Percentiles rank a stretch among this genome's conserved stretches.
phyloP scores from a whole-genome alignment of 1,140 invertebrate genomes.

The Monomorium pharaonis region DNA sequence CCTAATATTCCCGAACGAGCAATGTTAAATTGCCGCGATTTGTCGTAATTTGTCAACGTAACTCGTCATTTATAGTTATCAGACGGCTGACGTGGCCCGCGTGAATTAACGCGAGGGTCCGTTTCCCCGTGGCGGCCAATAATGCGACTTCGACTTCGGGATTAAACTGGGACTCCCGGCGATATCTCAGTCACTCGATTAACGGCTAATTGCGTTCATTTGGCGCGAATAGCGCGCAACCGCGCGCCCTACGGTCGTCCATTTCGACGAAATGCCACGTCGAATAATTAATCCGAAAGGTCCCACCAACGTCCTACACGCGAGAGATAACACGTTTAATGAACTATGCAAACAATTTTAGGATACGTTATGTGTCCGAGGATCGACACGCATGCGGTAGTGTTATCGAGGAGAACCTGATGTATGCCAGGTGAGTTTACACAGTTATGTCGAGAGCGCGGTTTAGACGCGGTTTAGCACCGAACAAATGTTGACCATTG shows the following conservation, averaged over 20 bases:
- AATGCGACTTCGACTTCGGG: slow-evolving; percentile 41
- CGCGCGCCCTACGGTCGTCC: not conserved
- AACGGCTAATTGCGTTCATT: slow-evolving; percentile 52
- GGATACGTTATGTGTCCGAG: slow-evolving; percentile 14
- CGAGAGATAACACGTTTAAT: slow-evolving; percentile 34
- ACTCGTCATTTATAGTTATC: slow-evolving; percentile 51
- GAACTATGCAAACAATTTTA: slow-evolving; percentile 55
- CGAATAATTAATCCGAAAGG: slow-evolving; percentile 32
- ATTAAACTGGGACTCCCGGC: slow-evolving; percentile 27
- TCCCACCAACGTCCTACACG: not conserved
- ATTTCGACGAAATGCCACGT: slow-evolving; percentile 34
- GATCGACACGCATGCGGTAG: not conserved
- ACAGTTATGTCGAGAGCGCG: not conserved
- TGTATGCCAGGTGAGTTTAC: not conserved
- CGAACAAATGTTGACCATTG: slow-evolving; percentile 43
- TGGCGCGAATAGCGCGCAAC: slow-evolving; percentile 13
- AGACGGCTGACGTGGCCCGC: slow-evolving; percentile 16
- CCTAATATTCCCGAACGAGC: slow-evolving; percentile 9
- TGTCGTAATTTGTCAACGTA: slow-evolving; percentile 53
- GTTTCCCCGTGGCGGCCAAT: slow-evolving; percentile 15
- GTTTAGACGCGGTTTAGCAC: not conserved
- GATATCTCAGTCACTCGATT: slow-evolving; percentile 56
- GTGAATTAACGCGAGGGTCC: slow-evolving; percentile 41
- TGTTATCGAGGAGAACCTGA: slow-evolving; percentile 9
- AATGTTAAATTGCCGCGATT: slow-evolving; percentile 44